These are phyloP conservation scores for Pandemis heparana DNA, from an alignment of 2,888 invertebrate species.

Conservation along the genomic window DNA sequence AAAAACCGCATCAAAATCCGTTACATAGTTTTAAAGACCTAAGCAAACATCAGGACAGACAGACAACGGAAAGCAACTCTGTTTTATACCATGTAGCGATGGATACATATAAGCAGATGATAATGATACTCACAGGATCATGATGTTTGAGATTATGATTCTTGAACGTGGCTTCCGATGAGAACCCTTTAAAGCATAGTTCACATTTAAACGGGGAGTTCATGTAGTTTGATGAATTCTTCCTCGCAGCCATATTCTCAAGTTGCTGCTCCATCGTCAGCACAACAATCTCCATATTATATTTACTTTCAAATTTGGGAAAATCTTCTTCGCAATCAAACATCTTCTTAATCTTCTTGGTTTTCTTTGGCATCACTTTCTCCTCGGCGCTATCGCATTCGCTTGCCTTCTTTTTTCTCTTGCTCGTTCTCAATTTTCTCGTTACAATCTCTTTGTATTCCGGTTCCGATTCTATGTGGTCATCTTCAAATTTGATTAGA, in stretches of 20 bases:
- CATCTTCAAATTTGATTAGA: constrained; percentile 21
- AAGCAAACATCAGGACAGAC: too few relatives aligned
- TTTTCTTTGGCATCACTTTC: constrained; percentile 30
- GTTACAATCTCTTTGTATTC: constrained; percentile 8
- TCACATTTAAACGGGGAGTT: constrained; percentile 44
- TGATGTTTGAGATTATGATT: constrained; percentile 44
- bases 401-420: constrained; percentile 23
- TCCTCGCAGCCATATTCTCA: constrained; percentile 43
- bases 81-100: too few relatives aligned
- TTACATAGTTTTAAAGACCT: too few relatives aligned
- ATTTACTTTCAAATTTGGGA: constrained; percentile 40
- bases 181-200: constrained; percentile 45
- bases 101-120: too few relatives aligned
- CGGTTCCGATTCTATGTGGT: constrained; percentile 13
- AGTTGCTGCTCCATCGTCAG: constrained; percentile 42
- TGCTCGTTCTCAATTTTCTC: constrained; percentile 14
- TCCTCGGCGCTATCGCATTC: constrained; percentile 8
- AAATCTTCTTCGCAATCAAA: constrained; percentile 44
- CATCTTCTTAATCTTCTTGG: constrained; percentile 43
- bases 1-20: too few relatives aligned
- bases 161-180: constrained; percentile 40
- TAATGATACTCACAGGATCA: constrained; percentile 41
- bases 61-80: too few relatives aligned
- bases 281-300: constrained; percentile 44
- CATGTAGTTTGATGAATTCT: constrained; percentile 42